Conservation (phyloP, 2,113 vertebrate species). For the Balaenoptera acutorostrata region DNA sequence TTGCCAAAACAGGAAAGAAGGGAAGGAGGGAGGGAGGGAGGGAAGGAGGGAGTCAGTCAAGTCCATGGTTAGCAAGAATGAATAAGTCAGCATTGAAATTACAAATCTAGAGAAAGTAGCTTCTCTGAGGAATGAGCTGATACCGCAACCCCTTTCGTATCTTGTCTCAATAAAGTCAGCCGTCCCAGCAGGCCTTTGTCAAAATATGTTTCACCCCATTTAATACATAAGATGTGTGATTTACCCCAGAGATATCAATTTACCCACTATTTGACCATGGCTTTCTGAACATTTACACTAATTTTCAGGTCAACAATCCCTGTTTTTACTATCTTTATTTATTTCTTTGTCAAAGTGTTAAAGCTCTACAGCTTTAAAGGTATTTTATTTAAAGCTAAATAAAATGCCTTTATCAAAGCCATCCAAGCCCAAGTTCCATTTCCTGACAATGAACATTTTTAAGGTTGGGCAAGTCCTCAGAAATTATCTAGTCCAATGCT, state of each 20-base stretch:
- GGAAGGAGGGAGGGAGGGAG: not conserved
- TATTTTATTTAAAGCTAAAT: not conserved
- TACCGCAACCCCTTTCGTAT: not conserved
- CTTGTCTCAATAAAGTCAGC: not conserved
- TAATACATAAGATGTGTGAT: not conserved
- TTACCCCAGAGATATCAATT: not conserved
- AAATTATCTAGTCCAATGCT: not conserved
- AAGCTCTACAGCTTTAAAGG: not conserved
- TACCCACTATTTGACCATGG: not conserved
- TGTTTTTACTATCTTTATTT: not conserved
- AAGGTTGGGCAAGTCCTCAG: not conserved
- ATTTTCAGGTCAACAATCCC: not conserved
- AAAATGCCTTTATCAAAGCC: not conserved
- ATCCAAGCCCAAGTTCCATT: not conserved
- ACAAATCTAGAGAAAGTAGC: conserved; percentile 46
- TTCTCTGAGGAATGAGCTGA: conserved; percentile 6
- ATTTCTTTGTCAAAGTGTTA: not conserved
- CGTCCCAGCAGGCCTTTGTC: not conserved
- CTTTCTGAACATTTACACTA: not conserved
- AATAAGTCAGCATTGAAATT: conserved; percentile 39
- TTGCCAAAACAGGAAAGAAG: conserved; percentile 28
- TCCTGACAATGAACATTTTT: not conserved
- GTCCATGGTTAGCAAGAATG: conserved; percentile 31
- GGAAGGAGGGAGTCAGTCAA: not conserved
- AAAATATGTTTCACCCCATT: not conserved